phyloP scores from a whole-genome alignment of 2,888 invertebrate genomes.

The Himalopsyche kuldschensis region DNA sequence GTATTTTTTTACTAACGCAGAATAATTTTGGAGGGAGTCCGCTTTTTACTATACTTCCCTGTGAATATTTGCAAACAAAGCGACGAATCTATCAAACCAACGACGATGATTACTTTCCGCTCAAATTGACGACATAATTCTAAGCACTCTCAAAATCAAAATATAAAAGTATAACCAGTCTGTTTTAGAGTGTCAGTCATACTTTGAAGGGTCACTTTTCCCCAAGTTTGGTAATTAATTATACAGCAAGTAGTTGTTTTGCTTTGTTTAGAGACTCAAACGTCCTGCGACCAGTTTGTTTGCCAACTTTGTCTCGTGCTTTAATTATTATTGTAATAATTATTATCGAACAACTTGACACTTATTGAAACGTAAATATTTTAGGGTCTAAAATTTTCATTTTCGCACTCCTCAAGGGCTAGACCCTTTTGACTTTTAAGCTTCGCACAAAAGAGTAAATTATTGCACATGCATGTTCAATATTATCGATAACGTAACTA shows the following conservation, averaged over 20 bases:
- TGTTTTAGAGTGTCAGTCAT: not conserved
- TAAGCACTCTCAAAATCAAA: not conserved
- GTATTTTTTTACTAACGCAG: too few relatives aligned
- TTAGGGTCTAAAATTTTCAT: not conserved
- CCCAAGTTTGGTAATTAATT: not conserved
- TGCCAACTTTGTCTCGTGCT: not conserved
- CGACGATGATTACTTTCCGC: not conserved
- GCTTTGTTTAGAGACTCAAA: not conserved
- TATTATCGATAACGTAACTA: too few relatives aligned
- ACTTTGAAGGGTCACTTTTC: not conserved
- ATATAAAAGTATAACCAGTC: not conserved
- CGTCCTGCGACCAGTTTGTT: not conserved
- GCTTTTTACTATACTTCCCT: too few relatives aligned
- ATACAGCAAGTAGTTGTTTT: not conserved
- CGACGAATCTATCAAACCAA: too few relatives aligned
- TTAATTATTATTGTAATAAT: not conserved
- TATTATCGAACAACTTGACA: constrained; percentile 1
- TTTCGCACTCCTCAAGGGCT: not conserved
- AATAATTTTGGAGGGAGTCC: too few relatives aligned
- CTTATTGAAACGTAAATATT: not conserved
- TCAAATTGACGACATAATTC: not conserved
- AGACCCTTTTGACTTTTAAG: not conserved
- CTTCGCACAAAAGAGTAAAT: not conserved
- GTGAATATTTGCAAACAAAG: too few relatives aligned
- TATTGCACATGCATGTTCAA: not conserved